Base-by-base conservation (phyloP, 2,113 vertebrate genomes). In the Cacatua alba region DNA sequence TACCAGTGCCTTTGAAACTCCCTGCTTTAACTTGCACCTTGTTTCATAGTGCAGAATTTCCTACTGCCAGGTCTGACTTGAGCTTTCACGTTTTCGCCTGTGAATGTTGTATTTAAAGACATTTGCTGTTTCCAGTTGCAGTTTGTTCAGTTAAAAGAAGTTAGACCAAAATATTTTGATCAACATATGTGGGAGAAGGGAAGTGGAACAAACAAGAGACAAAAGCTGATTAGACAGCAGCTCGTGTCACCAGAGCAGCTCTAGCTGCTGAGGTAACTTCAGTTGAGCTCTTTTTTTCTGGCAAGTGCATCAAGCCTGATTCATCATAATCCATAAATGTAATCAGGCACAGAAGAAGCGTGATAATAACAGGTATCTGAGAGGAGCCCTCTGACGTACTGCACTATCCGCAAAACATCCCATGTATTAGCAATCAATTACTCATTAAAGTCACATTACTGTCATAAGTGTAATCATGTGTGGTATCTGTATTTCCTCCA, bases 131-230 rank as follows among this genome's bases (percentile, higher is more conserved):
- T 87, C 71, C 63, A 88, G 26, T 90, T 97, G 83, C 0, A 33
- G 60, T 92, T 95, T 18, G 20, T 71, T 84, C 39, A 62, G 39
- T n/a, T 89, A 44, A 49, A 37, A 79, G 86, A 75, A 89, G 35
- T 18, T 33, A 91, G 26, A 75, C 72, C 81, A 89, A 96, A 94
- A 87, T 89, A 89, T 91, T 96, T 94, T 96, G 65, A 89, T 87
- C 20, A 44, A 51, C 74, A 17, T 52, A 8, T 65, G 93, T 87
- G 86, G 81, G 93, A 95, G 77, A 84, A 94, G 48, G 62, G 91
- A 90, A 70, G 67, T 57, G 79, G 90, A 85, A 59, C 17, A 92
- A 87, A 53, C 91, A 91, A 8, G 26, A 65, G 65, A 65, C 37
- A 88, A 81, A n/a, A 93, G 68, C 94, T 91, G 93, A 88, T 96